Evolutionary conservation across 2,797 vertebrate genomes (phyloP).

Genomic region (Urosaurus nigricauda): DNA sequence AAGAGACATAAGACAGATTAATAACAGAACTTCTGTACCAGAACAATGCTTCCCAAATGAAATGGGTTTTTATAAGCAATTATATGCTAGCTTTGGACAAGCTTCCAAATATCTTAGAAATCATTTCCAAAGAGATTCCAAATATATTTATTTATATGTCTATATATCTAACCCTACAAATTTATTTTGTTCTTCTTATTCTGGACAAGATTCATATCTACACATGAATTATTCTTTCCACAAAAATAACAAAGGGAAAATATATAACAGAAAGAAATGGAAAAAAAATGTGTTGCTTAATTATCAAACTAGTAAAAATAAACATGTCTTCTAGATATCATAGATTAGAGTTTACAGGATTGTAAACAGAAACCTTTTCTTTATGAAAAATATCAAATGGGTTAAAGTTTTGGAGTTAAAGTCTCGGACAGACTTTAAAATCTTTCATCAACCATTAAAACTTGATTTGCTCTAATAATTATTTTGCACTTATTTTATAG

Average conservation of each 20-base stretch:
- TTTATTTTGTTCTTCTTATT: constrained; percentile 13
- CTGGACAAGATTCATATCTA: constrained; percentile 34
- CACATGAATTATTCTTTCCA: constrained; percentile 36
- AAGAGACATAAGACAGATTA: not conserved
- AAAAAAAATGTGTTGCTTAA: constrained; percentile 27
- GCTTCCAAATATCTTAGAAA: not conserved
- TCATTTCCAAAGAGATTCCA: not conserved
- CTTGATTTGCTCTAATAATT: constrained; percentile 66
- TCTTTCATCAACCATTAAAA: constrained; percentile 70
- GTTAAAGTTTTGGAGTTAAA: constrained; percentile 63
- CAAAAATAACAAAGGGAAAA: constrained; percentile 16
- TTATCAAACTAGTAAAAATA: constrained; percentile 48
- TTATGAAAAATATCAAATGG: constrained; percentile 69
- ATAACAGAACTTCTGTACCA: not conserved
- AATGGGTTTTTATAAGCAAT: not conserved
- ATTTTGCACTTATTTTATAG: constrained; percentile 48
- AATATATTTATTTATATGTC: not conserved
- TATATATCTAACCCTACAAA: constrained; percentile 44
- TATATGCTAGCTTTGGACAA: not conserved
- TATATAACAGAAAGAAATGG: constrained; percentile 44
- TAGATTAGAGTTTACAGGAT: constrained; percentile 64
- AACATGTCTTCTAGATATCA: constrained; percentile 58
- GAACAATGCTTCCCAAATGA: not conserved
- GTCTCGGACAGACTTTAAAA: constrained; percentile 63
- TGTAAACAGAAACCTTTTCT: constrained; percentile 66